Percentiles rank a stretch among this genome's conserved stretches.
These are phyloP conservation scores for Turnix velox DNA, from an alignment of 2,113 vertebrate genomes.

Conservation along the genomic window DNA sequence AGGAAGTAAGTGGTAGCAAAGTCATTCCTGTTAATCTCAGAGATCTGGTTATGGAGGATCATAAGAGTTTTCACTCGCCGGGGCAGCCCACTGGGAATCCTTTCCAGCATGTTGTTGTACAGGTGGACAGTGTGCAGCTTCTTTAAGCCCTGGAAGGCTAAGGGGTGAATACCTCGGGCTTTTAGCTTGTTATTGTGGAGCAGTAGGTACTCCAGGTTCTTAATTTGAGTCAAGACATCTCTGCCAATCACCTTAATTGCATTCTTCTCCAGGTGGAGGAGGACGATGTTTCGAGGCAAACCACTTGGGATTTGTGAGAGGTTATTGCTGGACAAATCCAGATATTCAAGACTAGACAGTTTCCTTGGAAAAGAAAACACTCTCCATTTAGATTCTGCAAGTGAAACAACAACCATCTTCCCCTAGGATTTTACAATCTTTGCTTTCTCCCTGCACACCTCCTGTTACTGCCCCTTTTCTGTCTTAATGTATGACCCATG, in stretches of 20 bases:
- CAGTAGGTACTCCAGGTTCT: slow-evolving; percentile 92
- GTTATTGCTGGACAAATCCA: slow-evolving; percentile 98
- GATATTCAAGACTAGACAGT: slow-evolving; percentile 88
- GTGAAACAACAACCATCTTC: not conserved
- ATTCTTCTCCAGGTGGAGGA: slow-evolving; percentile 96
- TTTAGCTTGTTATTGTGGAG: slow-evolving; percentile 93
- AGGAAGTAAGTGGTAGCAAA: slow-evolving; percentile 87
- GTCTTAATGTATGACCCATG: not conserved
- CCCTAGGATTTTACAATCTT: not conserved
- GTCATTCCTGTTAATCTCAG: slow-evolving; percentile 89
- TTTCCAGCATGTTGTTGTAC: slow-evolving; percentile 94
- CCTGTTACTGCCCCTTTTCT: not conserved
- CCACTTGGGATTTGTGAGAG: slow-evolving; percentile 86
- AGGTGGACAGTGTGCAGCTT: slow-evolving; percentile 95
- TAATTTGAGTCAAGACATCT: slow-evolving; percentile 82
- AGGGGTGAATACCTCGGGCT: slow-evolving; percentile 84
- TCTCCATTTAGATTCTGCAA: slow-evolving; percentile 8
- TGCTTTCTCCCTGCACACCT: not conserved
- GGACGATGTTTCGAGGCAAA: slow-evolving; percentile 87
- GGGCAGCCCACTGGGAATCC: slow-evolving; percentile 88
- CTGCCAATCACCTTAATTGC: slow-evolving; percentile 81
- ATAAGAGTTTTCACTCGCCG: slow-evolving; percentile 92
- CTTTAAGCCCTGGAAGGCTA: slow-evolving; percentile 92
- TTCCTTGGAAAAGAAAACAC: slow-evolving; percentile 76
- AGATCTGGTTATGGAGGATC: slow-evolving; percentile 92